Base-by-base conservation (phyloP, 2,888 invertebrate species). In the Tinea semifulvella region DNA sequence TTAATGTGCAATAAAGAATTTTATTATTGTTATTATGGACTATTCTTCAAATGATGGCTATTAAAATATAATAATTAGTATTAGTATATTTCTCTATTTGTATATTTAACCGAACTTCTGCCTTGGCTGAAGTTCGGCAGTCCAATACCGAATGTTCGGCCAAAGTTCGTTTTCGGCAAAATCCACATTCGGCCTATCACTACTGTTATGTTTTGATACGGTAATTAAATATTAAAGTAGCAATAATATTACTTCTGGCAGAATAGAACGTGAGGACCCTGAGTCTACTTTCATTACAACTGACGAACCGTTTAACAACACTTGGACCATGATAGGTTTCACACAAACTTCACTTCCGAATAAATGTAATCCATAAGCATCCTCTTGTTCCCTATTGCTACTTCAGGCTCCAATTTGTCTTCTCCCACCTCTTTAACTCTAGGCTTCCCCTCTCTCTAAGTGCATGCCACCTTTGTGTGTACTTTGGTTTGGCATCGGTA, bases 281-380 rank as follows among this genome's bases (percentile, higher is more conserved):
- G 47, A 44, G 44, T 44, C 44, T 22, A 44, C 42, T 28, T 47
- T 44, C 47, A 47, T 44, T 14, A 44, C 42, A 13, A 44, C 42
- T 19, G 31, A 44, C 4, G 44, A 17, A 13, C n/a, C 44, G 40
- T 47, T 44, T 10, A 42, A 13, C 8, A 11, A 19, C 22, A 45
- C 45, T 14, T 45, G 31, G 7, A 40, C 40, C 39, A 28, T 40
- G 28, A 45, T 26, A 4, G 45, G 40, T 16, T 11, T 22, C 10
- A 40, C 28, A 2, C 14, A 17, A 2, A 11, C 2, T 10, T 39
- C 27, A 10, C 38, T 22, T 2, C 11, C 27, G 3, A 44, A 17
- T 13, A 20, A n/a, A 26, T 44, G 38, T 16, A 44, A 18, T 4
- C 44, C 44, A 38, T 20, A 44, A 14, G 14, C 36, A 13, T 38